A percentile compares a stretch with the other conserved stretches of the same genome.
phyloP scores from a whole-genome alignment of 2,797 vertebrate genomes.

The Merluccius polli region DNA sequence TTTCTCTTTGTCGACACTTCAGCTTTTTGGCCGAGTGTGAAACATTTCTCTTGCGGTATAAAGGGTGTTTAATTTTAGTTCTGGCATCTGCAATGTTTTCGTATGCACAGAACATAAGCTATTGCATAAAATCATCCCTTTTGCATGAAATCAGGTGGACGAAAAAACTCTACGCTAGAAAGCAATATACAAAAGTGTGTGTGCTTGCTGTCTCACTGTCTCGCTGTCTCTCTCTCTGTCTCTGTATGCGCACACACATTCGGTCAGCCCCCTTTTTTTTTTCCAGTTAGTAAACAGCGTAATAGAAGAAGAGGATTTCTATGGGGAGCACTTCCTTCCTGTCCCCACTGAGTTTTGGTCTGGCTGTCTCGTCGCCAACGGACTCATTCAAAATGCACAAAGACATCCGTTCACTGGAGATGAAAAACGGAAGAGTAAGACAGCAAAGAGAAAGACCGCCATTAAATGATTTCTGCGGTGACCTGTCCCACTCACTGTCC shows the following conservation, averaged over 20 bases:
- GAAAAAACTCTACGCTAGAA: background rate
- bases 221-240: background rate
- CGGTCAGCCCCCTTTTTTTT: background rate
- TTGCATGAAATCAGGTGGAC: background rate
- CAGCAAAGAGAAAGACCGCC: slow-evolving; percentile 13
- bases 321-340: slow-evolving; percentile 52
- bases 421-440: slow-evolving; percentile 15
- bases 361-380: slow-evolving; percentile 46
- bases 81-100: background rate
- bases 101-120: background rate
- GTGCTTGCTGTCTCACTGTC: too few relatives aligned
- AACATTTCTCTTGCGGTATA: background rate
- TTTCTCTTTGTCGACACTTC: background rate
- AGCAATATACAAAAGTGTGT: background rate
- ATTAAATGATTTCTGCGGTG: slow-evolving; percentile 38
- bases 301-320: slow-evolving; percentile 51
- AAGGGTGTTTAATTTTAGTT: background rate
- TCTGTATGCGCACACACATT: background rate
- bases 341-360: slow-evolving; percentile 57
- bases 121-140: background rate
- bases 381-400: slow-evolving; percentile 43
- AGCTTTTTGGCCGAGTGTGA: background rate
- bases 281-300: slow-evolving; percentile 16
- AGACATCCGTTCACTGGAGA: slow-evolving; percentile 41
- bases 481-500: slow-evolving; percentile 23